Percentiles rank a stretch among this genome's conserved stretches.
phyloP scores from a whole-genome alignment of 2,797 vertebrate species.

The Pseudotriccus pelzelni region DNA sequence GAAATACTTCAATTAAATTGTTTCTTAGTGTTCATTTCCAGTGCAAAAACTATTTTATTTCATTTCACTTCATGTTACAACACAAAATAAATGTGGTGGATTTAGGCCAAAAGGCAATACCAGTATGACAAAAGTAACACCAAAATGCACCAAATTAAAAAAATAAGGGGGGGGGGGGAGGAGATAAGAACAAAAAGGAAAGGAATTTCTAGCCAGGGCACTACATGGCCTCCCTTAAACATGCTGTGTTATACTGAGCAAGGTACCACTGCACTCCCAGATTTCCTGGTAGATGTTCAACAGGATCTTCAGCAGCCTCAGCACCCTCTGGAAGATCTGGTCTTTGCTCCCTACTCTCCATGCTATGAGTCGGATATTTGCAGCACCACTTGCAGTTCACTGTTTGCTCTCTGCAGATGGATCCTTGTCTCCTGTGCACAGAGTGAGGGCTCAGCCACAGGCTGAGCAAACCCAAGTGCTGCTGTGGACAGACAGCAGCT shows the following conservation, averaged over 20 bases:
- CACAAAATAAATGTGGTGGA: neutral
- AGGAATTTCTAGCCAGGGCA: neutral
- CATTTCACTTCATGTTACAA: neutral
- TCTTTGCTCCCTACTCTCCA: neutral
- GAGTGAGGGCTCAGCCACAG: neutral
- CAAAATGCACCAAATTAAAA: neutral
- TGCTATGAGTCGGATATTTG: neutral
- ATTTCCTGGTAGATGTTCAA: neutral
- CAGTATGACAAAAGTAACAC: neutral
- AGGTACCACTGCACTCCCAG: neutral
- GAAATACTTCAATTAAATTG: slow-evolving; percentile 30
- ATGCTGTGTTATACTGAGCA: neutral
- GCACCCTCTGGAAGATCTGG: neutral
- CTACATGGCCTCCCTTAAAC: neutral
- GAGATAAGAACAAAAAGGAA: neutral
- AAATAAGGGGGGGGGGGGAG: fast-evolving
- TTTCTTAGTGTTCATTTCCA: slow-evolving; percentile 13
- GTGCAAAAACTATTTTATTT: neutral
- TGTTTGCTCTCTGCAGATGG: neutral
- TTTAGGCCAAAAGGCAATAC: neutral
- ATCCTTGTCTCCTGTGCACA: neutral
- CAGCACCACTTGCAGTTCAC: neutral
- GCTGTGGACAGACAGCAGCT: neutral
- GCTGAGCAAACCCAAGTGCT: neutral
- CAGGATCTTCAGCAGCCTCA: neutral